Evolutionary conservation across 2,797 vertebrate species (phyloP), one percentile per base, ranked within the genome.

Genomic region (Crypturellus tataupa): DNA sequence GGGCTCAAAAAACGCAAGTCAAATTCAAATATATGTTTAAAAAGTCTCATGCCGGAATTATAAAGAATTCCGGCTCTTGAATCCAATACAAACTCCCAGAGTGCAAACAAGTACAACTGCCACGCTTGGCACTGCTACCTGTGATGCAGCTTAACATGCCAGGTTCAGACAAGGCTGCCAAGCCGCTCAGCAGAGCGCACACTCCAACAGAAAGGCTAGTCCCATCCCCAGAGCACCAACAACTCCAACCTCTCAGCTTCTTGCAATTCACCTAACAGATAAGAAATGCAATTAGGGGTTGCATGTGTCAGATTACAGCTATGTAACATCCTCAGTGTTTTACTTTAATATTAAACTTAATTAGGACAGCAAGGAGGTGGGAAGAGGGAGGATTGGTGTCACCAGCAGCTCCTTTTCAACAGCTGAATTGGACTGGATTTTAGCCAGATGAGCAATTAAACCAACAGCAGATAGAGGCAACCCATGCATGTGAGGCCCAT

Each of bases 261-360:
- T 95, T 69, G 93, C 78, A 96, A 95, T 95, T 65, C 76, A 86
- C 93, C 90, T 84, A 63, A 93, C 94, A 94, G 92, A 97, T 31
- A 65, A 96, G 81, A 64, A 37, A n/a, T 88, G 90, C 47, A 49
- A 12, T 49, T 24, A 49, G 47, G 78, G 81, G 90, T 97, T 95
- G 40, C 67, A 79, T 68, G 84, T 91, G 93, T 96, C 96, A 91
- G 96, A 98, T 97, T 96, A 96, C 96, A 97, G 95, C 91, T 93
- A 80, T 59, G 78, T 68, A 77, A 13, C 18, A 84, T 80, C 96
- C 89, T 85, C 80, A 94, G 94, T 94, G 94, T 88, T 97, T 95
- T 91, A 91, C 62, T 95, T 96, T 94, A 94, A 97, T 96, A 96
- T 94, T 96, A 91, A 87, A 95, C 94, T 96, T 96, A 97, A 97